These are phyloP conservation scores for Clarias laeviceps DNA, from an alignment of 2,797 vertebrate species.

Conservation along the genomic window DNA sequence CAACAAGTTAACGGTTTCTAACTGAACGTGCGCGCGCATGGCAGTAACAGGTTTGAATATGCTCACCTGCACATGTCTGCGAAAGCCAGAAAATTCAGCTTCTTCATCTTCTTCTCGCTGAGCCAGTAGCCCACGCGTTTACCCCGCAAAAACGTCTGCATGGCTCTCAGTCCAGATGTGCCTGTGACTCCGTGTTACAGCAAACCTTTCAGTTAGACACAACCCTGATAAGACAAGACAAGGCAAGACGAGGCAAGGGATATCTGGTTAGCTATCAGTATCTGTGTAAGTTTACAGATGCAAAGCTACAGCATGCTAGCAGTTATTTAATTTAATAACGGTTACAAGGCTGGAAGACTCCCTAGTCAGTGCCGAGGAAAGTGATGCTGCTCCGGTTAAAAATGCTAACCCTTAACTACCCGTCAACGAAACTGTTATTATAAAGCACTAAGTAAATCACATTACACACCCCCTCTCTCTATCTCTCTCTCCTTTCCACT, in stretches of 20 bases:
- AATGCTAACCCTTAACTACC: not conserved
- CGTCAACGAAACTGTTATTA: not conserved
- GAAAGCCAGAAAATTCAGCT: conserved; percentile 96
- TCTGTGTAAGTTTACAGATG: not conserved
- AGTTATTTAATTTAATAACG: not conserved
- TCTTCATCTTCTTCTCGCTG: conserved; percentile 98
- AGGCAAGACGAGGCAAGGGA: not conserved
- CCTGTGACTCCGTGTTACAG: conserved; percentile 55
- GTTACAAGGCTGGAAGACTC: not conserved
- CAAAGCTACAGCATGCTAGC: not conserved
- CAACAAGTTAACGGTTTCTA: too few relatives aligned
- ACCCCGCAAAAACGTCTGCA: conserved; percentile 97
- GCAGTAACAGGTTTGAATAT: too few relatives aligned
- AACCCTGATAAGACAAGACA: conserved; percentile 45
- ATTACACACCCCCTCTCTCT: not conserved
- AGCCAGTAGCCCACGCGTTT: conserved; percentile 96
- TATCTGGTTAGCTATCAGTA: not conserved
- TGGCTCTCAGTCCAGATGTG: conserved; percentile 67
- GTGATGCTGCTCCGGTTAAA: conserved; percentile 14
- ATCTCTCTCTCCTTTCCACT: not conserved
- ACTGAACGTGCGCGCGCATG: too few relatives aligned
- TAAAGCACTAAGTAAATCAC: not conserved
- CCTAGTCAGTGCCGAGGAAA: not conserved
- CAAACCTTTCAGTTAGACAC: conserved; percentile 48
- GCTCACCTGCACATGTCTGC: conserved; percentile 93